phyloP scores from a whole-genome alignment of 1,140 invertebrate genomes.

The Lepidotrigona ventralis region DNA sequence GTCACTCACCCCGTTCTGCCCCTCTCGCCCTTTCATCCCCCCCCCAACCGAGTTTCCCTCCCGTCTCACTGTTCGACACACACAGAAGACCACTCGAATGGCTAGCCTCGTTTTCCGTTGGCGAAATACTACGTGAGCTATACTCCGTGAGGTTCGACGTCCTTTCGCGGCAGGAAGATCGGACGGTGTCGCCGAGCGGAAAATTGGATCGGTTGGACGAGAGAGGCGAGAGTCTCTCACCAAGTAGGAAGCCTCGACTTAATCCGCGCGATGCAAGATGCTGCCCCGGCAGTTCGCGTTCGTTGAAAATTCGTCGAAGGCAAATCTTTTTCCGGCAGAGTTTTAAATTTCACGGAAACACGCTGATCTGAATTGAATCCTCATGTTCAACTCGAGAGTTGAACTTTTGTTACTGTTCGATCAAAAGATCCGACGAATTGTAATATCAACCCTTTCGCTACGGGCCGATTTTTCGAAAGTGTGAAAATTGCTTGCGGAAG shows the following conservation, averaged over 20 bases:
- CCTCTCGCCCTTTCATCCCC: background rate
- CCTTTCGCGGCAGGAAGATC: background rate
- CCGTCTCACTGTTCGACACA: background rate
- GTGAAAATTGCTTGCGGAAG: too few relatives aligned
- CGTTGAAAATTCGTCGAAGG: background rate
- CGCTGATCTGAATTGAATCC: too few relatives aligned
- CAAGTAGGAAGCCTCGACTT: background rate
- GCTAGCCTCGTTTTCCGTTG: background rate
- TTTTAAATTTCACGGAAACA: too few relatives aligned
- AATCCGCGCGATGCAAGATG: background rate
- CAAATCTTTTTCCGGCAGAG: too few relatives aligned
- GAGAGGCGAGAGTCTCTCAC: background rate
- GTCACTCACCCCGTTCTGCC: background rate
- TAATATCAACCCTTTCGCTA: too few relatives aligned
- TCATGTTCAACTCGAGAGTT: too few relatives aligned
- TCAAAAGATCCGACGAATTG: too few relatives aligned
- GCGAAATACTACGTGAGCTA: background rate
- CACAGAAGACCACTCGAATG: background rate
- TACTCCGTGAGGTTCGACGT: background rate
- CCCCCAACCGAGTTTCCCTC: background rate
- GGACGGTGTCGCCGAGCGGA: constrained; percentile 3
- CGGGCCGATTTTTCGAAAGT: too few relatives aligned
- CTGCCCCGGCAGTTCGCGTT: too few relatives aligned
- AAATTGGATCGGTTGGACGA: constrained; percentile 5
- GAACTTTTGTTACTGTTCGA: too few relatives aligned